Base-by-base conservation (phyloP, 2,113 vertebrate genomes). In the Spea bombifrons region DNA sequence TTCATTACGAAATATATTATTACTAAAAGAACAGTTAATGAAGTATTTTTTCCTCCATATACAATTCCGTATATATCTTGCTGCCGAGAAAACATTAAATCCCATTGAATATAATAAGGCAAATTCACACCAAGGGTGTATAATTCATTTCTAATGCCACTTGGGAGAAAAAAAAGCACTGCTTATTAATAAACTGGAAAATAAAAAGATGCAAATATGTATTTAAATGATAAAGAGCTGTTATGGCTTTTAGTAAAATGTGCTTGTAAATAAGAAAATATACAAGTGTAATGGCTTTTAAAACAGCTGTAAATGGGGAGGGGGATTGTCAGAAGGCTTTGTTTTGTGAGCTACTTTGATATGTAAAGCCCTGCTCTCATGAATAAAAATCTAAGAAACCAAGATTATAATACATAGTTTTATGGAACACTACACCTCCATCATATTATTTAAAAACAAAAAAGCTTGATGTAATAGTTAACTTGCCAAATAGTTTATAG, bases 121-220 rank as follows among this genome's bases (percentile, higher is more conserved):
- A 70, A 66, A 77, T 61, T 48, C 12, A 53, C 43, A 15, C 69
- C 13, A 5, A 72, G 67, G 15, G 48, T 78, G 69, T 59, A 66
- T 78, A 65, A 71, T 65, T 72, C 69, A 72, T 65, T 78, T 59
- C 48, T 71, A 47, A 71, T 72, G 52, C 57, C 76, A 64, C 67
- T 50, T 52, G 57, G 75, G 55, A 70, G 47, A 53, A 52, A 30
- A n/a, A 30, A 30, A 65, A 65, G 48, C 46, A 64, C 57, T 72
- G 47, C 59, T 72, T 71, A 59, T 72, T 71, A 78, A 71, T 71
- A 78, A 78, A 78, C 48, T 71, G 69, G 68, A 71, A 71, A 78
- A 78, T 66, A 48, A 52, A 71, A 71, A 72, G 55, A 59, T n/a
- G 59, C 67, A 71, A 61, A 71, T 64, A 57, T 48, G 57, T 69